Evolutionary conservation across 2,888 invertebrate genomes (phyloP), one percentile per base, ranked within the genome.

Genomic region (Ophraella communa): DNA sequence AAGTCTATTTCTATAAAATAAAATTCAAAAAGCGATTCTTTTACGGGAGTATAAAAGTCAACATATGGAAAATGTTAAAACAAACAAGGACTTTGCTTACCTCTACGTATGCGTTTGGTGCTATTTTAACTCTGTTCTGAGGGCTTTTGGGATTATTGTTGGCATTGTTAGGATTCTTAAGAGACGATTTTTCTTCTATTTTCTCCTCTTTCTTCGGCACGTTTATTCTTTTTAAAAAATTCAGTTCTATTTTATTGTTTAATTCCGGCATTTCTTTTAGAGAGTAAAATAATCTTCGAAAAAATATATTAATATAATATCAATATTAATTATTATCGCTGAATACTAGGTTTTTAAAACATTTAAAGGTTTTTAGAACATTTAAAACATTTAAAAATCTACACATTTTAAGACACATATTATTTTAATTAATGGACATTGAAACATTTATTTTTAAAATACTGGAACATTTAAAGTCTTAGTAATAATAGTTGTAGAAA

Each of bases 91-190:
- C n/a, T n/a, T n/a, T 4, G 1, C 67, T 78, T 78, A 81, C 81
- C 80, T 81, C 80, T 18, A 79, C 80, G 69, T 80, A 79, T 23
- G 78, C 77, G 65, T 79, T 77, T 20, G 81, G 80, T 14, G 80
- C 73, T 54, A 81, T 80, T 72, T 78, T 81, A 33, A 81, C 81
- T 60, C 80, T 72, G 58, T 77, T 78, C 42, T 64, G 66, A 20
- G 72, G 71, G 57, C 74, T 71, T 66, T 76, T 76, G 56, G 75
- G 74, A n/a, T n/a, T 39, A 21, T 39, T 44, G 17, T n/a, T n/a
- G n/a, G 56, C 4, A 44, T 57, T 62, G 30, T 44, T 61, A 1
- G 62, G 8, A 27, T 51, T 44, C 42, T 65, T 65, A 20, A 52
- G 33, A 8, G 62, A 62, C 24, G 73, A 47, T 61, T 73, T 71